phyloP scores from a whole-genome alignment of 1,140 invertebrate genomes.

The Drosophila hydei region DNA sequence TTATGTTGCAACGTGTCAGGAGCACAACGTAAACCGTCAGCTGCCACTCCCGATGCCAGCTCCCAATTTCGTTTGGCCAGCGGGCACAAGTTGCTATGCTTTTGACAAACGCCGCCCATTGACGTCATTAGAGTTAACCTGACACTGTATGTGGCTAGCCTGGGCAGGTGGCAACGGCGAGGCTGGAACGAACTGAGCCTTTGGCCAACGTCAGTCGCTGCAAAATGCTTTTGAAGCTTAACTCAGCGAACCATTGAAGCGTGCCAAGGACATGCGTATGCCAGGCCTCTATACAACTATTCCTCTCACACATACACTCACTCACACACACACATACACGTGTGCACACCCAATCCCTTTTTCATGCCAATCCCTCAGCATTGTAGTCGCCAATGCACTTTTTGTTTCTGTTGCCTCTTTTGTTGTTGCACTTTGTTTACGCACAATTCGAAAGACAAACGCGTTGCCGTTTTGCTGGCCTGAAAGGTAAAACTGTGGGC shows the following conservation, averaged over 20 bases:
- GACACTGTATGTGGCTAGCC: constrained; percentile 12
- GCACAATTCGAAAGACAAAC: constrained; percentile 49
- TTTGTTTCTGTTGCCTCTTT: constrained; percentile 11
- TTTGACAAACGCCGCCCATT: constrained; percentile 59
- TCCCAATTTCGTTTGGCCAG: neutral
- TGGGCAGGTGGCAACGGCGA: neutral
- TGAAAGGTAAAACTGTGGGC: constrained; percentile 3
- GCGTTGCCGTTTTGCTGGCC: constrained; percentile 15
- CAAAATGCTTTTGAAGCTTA: constrained; percentile 56
- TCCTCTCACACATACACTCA: neutral
- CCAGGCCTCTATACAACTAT: neutral
- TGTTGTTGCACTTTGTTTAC: constrained; percentile 16
- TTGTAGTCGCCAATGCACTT: constrained; percentile 3
- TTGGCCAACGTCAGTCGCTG: constrained; percentile 29
- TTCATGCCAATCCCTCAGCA: constrained; percentile 6
- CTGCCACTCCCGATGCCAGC: neutral
- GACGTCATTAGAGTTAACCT: constrained; percentile 71
- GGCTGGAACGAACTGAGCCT: no score
- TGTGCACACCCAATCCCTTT: neutral
- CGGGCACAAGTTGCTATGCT: constrained; percentile 17
- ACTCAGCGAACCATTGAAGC: constrained; percentile 50
- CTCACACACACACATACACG: neutral
- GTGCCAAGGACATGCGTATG: constrained; percentile 51
- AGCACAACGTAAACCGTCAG: constrained; percentile 20
- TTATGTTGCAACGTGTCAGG: constrained; percentile 65